A percentile compares a stretch with the other conserved stretches of the same genome.
Conservation (phyloP, 2,888 invertebrate genomes). For the Malacosoma neustria region DNA sequence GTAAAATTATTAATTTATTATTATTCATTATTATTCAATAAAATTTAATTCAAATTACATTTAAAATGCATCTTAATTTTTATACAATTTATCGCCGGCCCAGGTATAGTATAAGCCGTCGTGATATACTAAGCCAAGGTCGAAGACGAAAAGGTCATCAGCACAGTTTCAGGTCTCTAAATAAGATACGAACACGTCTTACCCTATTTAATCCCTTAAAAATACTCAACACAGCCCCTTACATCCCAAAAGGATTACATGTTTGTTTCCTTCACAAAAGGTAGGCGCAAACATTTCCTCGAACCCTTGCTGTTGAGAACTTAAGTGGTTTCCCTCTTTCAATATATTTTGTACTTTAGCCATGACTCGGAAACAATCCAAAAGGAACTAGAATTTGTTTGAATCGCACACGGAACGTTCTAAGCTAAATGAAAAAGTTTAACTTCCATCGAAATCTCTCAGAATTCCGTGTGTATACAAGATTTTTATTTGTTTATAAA, state of each 20-base stretch:
- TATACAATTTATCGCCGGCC: no score
- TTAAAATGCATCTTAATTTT: no score
- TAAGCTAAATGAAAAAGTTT: constrained; percentile 12
- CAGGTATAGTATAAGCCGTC: no score
- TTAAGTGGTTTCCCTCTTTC: constrained; percentile 18
- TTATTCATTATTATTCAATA: no score
- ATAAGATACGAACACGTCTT: not conserved
- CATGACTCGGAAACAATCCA: constrained; percentile 11
- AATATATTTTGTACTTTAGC: constrained; percentile 1
- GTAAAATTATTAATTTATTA: no score
- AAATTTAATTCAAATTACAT: no score
- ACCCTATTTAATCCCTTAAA: not conserved
- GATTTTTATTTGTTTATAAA: no score
- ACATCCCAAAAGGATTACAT: constrained; percentile 4
- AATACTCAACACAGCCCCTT: constrained; percentile 1
- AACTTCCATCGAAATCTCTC: not conserved
- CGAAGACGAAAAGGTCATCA: not conserved
- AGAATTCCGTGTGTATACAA: not conserved
- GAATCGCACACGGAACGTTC: constrained; percentile 8
- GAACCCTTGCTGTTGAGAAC: constrained; percentile 15
- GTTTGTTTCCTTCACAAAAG: constrained; percentile 14
- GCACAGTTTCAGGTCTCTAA: not conserved
- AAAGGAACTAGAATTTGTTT: constrained; percentile 12
- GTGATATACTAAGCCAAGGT: no score
- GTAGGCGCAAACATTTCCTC: constrained; percentile 16